These are phyloP conservation scores for Rhamphomyia laevipes DNA, from an alignment of 2,888 invertebrate species.

Conservation along the genomic window DNA sequence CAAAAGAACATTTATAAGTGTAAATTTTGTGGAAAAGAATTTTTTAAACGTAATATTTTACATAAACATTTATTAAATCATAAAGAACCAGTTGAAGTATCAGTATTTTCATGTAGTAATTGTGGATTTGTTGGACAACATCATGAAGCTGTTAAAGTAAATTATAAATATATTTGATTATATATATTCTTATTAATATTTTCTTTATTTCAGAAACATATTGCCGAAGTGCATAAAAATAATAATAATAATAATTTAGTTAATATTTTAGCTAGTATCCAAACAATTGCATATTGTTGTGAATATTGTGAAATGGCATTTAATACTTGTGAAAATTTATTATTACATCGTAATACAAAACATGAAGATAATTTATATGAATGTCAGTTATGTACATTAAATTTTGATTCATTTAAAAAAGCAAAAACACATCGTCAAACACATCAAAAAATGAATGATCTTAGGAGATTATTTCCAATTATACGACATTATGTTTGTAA, in stretches of 20 bases:
- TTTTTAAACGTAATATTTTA: conserved; percentile 24
- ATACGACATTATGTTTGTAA: conserved; percentile 25
- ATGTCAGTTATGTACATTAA: conserved; percentile 14
- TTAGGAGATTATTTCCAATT: conserved; percentile 15
- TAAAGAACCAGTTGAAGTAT: conserved; percentile 9
- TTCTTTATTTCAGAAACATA: conserved; percentile 12
- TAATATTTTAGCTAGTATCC: conserved; percentile 1
- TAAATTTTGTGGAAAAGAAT: conserved; percentile 24
- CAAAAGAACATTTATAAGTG: conserved; percentile 15
- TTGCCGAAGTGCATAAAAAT: conserved; percentile 1
- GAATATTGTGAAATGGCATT: conserved; percentile 30
- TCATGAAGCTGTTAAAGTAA: conserved; percentile 19
- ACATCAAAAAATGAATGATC: conserved; percentile 17
- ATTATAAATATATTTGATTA: background rate
- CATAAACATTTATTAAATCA: conserved; percentile 25
- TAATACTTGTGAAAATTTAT: conserved; percentile 19
- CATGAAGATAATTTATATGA: conserved; percentile 11
- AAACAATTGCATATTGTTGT: conserved; percentile 24
- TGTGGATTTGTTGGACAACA: conserved; percentile 26
- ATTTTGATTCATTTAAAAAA: conserved; percentile 15
- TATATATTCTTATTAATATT: background rate
- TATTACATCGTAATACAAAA: conserved; percentile 23
- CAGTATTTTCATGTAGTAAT: conserved; percentile 18
- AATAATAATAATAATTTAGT: conserved; percentile 3
- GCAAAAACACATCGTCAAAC: conserved; percentile 17